Conservation (phyloP, 1,140 invertebrate genomes). For the Achatina immaculata region DNA sequence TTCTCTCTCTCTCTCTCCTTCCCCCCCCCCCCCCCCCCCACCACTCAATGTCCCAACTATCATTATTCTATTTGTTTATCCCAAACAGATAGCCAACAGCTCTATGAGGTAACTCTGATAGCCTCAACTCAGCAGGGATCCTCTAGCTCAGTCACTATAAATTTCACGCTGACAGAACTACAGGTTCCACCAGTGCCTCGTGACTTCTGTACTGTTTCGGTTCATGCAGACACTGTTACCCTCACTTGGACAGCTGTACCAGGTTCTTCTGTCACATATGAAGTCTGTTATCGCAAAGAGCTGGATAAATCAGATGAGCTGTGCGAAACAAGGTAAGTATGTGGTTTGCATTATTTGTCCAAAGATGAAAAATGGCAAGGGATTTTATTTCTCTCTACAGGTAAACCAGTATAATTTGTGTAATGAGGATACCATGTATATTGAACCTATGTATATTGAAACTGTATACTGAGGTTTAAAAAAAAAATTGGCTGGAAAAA, state of each 20-base stretch:
- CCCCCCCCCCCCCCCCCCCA: no score
- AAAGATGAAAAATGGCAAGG: no score
- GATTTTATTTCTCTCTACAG: no score
- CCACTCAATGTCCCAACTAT: no score
- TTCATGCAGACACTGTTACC: neutral
- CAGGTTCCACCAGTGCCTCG: neutral
- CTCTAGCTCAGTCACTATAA: neutral
- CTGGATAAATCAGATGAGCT: neutral
- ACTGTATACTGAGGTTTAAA: no score
- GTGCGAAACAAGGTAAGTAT: slow-evolving; percentile 9
- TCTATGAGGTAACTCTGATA: slow-evolving; percentile 13
- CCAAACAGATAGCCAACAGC: neutral
- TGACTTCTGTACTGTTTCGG: neutral
- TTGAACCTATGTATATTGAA: no score
- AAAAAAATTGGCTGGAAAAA: no score
- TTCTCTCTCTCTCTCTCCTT: no score
- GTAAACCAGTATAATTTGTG: no score
- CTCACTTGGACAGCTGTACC: neutral
- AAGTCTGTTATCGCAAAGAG: slow-evolving; percentile 16
- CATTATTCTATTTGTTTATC: no score
- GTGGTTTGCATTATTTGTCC: no score
- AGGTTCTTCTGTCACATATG: neutral
- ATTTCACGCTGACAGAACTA: slow-evolving; percentile 2
- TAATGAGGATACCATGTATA: no score
- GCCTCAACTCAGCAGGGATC: neutral